Evolutionary conservation across 53 echinoderm and acorn worm species (phyloP).

Genomic region (Henricia sp.): DNA sequence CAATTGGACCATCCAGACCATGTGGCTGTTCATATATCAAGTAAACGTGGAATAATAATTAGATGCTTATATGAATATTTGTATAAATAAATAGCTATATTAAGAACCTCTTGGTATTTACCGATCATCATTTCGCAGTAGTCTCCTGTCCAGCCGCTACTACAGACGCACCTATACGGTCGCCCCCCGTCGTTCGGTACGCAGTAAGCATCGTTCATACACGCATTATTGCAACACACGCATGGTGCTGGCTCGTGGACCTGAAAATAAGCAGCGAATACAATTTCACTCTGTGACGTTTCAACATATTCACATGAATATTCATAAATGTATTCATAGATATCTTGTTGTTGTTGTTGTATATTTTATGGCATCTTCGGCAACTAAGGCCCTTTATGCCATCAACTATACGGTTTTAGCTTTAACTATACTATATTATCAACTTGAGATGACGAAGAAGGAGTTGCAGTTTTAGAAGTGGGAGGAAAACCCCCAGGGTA

Average conservation of each 20-base stretch:
- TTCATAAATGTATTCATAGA: no score
- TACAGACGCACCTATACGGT: conserved; percentile 36
- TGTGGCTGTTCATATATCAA: not conserved
- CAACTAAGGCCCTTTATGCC: no score
- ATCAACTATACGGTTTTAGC: no score
- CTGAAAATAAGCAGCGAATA: no score
- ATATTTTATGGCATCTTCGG: no score
- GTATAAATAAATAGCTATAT: not conserved
- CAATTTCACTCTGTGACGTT: no score
- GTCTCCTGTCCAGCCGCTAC: conserved; percentile 42
- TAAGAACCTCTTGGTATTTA: not conserved
- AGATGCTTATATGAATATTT: not conserved
- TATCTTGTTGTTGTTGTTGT: no score
- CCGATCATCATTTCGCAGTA: conserved; percentile 23
- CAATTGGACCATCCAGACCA: conserved; percentile 43
- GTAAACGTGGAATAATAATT: not conserved
- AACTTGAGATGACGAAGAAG: no score
- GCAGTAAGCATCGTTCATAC: conserved; percentile 40
- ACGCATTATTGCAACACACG: conserved; percentile 24
- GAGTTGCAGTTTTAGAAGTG: no score
- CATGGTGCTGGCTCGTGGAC: conserved; percentile 5
- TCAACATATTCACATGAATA: no score
- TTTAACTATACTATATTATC: no score
- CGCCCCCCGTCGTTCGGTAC: not conserved
- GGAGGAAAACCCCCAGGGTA: no score